Percentiles rank a stretch among this genome's conserved stretches.
phyloP scores from a whole-genome alignment of 2,888 invertebrate genomes.

The Folsomia candida region DNA sequence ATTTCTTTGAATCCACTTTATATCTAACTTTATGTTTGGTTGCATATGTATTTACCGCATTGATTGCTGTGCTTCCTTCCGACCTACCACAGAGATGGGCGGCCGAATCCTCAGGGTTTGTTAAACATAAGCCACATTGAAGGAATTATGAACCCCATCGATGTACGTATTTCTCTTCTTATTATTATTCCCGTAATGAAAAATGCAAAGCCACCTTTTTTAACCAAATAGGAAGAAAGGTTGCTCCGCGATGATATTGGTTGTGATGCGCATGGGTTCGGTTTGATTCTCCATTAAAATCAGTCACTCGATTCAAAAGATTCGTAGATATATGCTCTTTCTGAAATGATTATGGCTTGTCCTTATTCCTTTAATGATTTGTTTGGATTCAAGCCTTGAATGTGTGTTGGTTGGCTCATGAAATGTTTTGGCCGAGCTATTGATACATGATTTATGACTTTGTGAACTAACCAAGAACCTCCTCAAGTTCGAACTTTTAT shows the following conservation, averaged over 20 bases:
- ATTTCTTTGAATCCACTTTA: not conserved
- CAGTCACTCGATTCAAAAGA: not conserved
- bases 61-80: not conserved
- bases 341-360: slow-evolving; percentile 11
- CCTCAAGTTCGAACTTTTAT: not conserved
- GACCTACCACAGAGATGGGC: slow-evolving; percentile 21
- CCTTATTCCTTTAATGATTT: slow-evolving; percentile 20
- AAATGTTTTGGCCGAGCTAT: not conserved
- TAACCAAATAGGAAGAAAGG: slow-evolving; percentile 11
- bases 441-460: slow-evolving; percentile 2
- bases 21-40: not conserved
- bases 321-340: not conserved
- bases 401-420: slow-evolving; percentile 6
- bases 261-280: not conserved
- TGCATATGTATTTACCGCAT: not conserved
- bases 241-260: not conserved
- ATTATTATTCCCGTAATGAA: not conserved
- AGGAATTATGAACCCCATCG: slow-evolving; percentile 11
- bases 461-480: not conserved
- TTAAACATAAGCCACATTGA: slow-evolving; percentile 15
- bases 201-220: slow-evolving; percentile 10
- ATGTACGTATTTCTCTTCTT: not conserved
- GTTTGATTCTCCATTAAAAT: not conserved
- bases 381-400: slow-evolving; percentile 6
- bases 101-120: slow-evolving; percentile 3